phyloP scores from a whole-genome alignment of 2,113 vertebrate species.

The Larimichthys polyactis region DNA sequence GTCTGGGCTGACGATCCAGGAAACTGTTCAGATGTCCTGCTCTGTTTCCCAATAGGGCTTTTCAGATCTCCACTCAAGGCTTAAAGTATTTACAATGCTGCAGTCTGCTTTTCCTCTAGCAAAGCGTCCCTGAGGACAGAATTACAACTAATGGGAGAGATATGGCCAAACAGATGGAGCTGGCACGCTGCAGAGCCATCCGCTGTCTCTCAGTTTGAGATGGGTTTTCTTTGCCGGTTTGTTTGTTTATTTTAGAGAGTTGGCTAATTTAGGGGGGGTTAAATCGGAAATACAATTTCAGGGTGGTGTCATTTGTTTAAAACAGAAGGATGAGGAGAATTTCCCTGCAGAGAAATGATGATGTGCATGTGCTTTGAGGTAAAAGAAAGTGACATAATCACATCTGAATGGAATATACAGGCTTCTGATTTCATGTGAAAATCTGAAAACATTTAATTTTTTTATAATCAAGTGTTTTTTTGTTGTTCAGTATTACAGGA shows the following conservation, averaged over 20 bases:
- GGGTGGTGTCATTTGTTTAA: conserved; percentile 1
- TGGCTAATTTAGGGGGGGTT: conserved; percentile 6
- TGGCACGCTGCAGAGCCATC: conserved; percentile 35
- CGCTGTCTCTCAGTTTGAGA: conserved; percentile 22
- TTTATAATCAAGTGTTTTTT: neutral
- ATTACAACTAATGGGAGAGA: conserved; percentile 66
- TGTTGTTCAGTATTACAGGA: conserved; percentile 17
- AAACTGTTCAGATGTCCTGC: conserved; percentile 43
- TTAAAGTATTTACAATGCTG: conserved; percentile 68
- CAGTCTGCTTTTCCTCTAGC: conserved; percentile 55
- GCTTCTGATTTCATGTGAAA: conserved; percentile 8
- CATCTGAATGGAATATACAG: neutral
- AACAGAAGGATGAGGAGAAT: neutral
- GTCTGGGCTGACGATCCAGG: conserved; percentile 35
- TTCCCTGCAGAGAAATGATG: neutral
- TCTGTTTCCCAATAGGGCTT: conserved; percentile 50
- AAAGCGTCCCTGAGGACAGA: conserved; percentile 52
- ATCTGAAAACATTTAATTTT: conserved; percentile 29
- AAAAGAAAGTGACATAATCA: neutral
- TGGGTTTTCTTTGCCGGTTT: conserved; percentile 19
- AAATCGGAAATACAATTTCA: conserved; percentile 16
- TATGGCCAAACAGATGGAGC: conserved; percentile 70
- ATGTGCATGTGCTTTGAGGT: neutral
- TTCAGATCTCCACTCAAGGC: conserved; percentile 54
- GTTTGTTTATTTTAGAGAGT: conserved; percentile 35